Evolutionary conservation across 2,888 invertebrate genomes (phyloP), one percentile per base, ranked within the genome.

Genomic region (Amphipoea oculea): DNA sequence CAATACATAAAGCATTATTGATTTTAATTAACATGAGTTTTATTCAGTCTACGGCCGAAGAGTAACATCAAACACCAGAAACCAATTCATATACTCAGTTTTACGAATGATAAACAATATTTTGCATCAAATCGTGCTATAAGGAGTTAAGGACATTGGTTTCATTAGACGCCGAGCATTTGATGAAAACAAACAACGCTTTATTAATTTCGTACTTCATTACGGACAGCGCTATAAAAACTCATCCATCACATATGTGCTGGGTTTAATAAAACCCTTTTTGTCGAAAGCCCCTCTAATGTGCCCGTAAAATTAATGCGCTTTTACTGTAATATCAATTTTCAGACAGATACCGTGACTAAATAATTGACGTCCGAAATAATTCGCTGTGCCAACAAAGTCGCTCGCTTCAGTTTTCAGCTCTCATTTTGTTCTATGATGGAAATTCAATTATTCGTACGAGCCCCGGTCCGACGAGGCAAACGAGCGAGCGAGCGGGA

Each of bases 381-480:
- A 96, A 96, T 96, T 95, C 95, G 92, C 92, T 94, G 93, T 93
- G 94, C 95, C 95, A 96, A 96, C 96, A 96, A 96, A 96, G 95
- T 96, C 95, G 91, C 93, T 91, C 95, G 96, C 95, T 95, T 95
- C 96, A 96, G 96, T 96, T 96, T 96, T 96, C 96, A 95, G 94
- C 93, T 96, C 95, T 96, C 95, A 96, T 96, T 96, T 96, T 95
- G 95, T 96, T 95, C 96, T 95, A 95, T 95, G 96, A 96, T 96
- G 96, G 94, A 96, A 96, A 97, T 96, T 96, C 95, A 97, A 97
- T 97, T 96, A 97, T 96, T 95, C 95, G 95, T 95, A 92, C 95
- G 94, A 95, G 92, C 93, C 92, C 90, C 92, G 93, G 93, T 92
- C 89, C 92, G 89, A 80, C 91, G 94, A 92, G 92, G 94, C 84